A percentile compares a stretch with the other conserved stretches of the same genome.
Conservation (phyloP, 1,140 invertebrate genomes). For the Cydia splendana region DNA sequence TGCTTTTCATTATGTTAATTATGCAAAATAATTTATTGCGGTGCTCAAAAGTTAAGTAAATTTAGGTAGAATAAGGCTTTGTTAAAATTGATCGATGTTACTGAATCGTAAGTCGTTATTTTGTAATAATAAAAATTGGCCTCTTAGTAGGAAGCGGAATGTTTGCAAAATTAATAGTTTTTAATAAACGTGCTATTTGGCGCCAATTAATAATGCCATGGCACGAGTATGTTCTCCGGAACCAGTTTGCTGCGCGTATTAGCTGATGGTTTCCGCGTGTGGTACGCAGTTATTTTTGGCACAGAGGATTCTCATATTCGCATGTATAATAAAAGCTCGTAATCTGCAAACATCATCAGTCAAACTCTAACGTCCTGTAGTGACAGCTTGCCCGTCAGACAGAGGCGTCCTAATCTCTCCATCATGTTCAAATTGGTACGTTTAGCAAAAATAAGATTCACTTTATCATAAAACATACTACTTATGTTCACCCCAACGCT, state of each 20-base stretch:
- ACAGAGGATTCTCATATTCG: conserved; percentile 17
- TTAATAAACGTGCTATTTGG: not conserved
- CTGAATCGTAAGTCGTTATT: not conserved
- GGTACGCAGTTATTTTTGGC: not conserved
- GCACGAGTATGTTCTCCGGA: not conserved
- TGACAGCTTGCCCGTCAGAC: conserved; percentile 21
- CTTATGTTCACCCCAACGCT: not conserved
- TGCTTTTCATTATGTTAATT: not conserved
- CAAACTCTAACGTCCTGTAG: conserved; percentile 26
- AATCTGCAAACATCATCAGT: conserved; percentile 10
- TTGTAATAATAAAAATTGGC: not conserved
- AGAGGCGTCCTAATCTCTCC: not conserved
- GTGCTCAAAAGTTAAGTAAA: not conserved
- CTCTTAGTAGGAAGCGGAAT: not conserved
- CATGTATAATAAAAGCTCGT: conserved; percentile 31
- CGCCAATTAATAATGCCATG: not conserved
- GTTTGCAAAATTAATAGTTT: not conserved
- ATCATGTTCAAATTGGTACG: conserved; percentile 27
- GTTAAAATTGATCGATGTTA: not conserved
- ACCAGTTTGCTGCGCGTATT: conserved; percentile 2
- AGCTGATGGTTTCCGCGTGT: conserved; percentile 6
- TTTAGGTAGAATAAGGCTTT: not conserved
- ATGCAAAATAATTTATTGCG: not conserved
- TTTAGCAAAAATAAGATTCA: not conserved
- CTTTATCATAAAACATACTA: not conserved